Percentiles rank a stretch among this genome's conserved stretches.
phyloP scores from a whole-genome alignment of 2,113 vertebrate genomes.

The Mustela nigripes region DNA sequence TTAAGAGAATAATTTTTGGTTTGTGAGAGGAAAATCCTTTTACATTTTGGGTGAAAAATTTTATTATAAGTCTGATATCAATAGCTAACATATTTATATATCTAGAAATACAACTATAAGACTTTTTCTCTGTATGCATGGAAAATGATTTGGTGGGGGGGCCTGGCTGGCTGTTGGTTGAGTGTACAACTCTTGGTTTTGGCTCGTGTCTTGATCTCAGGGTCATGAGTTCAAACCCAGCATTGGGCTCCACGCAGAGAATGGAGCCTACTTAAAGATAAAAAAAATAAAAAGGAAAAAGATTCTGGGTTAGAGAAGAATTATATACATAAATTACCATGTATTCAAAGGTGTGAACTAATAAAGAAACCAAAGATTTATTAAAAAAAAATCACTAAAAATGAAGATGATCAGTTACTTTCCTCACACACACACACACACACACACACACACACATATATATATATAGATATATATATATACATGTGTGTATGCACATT shows the following conservation, averaged over 20 bases:
- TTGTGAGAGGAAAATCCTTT: neutral
- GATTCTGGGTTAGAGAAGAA: neutral
- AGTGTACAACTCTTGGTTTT: neutral
- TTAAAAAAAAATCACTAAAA: neutral
- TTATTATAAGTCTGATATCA: neutral
- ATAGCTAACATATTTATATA: neutral
- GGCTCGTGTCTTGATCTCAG: neutral
- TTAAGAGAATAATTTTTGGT: neutral
- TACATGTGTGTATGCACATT: no score
- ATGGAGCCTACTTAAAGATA: neutral
- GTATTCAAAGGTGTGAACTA: neutral
- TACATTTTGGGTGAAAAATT: neutral
- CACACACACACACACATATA: no score
- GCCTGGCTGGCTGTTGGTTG: neutral
- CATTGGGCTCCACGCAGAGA: neutral
- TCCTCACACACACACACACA: neutral
- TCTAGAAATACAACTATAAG: neutral
- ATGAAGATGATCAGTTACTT: neutral
- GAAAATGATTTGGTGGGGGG: neutral
- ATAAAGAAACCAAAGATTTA: neutral
- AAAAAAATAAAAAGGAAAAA: neutral
- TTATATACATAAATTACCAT: neutral
- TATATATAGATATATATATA: neutral
- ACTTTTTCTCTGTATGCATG: neutral
- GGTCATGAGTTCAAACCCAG: neutral